Percentiles rank a stretch among this genome's conserved stretches.
Evolutionary conservation across 1,140 invertebrate genomes (phyloP).

Genomic region (Tribolium madens): DNA sequence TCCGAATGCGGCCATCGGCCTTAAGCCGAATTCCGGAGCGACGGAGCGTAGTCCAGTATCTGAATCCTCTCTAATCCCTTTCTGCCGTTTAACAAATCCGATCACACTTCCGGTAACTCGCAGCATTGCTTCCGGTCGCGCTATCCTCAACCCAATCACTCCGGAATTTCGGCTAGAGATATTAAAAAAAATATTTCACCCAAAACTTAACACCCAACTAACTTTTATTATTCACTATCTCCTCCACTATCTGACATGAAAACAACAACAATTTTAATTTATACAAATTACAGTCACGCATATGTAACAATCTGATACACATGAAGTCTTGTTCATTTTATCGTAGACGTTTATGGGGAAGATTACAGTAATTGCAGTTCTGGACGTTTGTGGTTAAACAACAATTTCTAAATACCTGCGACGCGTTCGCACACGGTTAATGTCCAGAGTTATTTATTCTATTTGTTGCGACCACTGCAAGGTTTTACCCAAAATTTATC

Average conservation of each 20-base stretch:
- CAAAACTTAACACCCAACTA: constrained; percentile 17
- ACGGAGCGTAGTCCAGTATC: constrained; percentile 51
- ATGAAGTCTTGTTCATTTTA: constrained; percentile 33
- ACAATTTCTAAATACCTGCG: neutral
- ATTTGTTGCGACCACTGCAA: neutral
- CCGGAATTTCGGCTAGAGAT: constrained; percentile 1
- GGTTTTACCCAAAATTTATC: neutral
- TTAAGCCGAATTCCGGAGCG: constrained; percentile 51
- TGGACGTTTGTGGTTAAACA: constrained; percentile 11
- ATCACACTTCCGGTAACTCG: constrained; percentile 56
- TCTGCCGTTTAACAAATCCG: constrained; percentile 58
- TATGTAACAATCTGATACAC: constrained; percentile 33
- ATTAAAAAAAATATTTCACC: constrained; percentile 35
- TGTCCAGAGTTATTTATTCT: neutral
- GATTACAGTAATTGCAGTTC: constrained; percentile 1
- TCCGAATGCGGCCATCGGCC: constrained; percentile 49
- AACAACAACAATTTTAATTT: constrained; percentile 37
- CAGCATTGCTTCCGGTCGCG: constrained; percentile 46
- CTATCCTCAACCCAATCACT: constrained; percentile 38
- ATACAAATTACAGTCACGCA: constrained; percentile 42
- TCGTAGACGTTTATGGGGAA: constrained; percentile 18
- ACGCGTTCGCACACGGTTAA: neutral
- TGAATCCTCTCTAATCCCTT: constrained; percentile 56
- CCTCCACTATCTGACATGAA: constrained; percentile 6
- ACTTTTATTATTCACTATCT: constrained; percentile 24